A percentile compares a stretch with the other conserved stretches of the same genome.
These are phyloP conservation scores for Globodera rostochiensis DNA, from an alignment of 1,140 invertebrate species.

Conservation along the genomic window DNA sequence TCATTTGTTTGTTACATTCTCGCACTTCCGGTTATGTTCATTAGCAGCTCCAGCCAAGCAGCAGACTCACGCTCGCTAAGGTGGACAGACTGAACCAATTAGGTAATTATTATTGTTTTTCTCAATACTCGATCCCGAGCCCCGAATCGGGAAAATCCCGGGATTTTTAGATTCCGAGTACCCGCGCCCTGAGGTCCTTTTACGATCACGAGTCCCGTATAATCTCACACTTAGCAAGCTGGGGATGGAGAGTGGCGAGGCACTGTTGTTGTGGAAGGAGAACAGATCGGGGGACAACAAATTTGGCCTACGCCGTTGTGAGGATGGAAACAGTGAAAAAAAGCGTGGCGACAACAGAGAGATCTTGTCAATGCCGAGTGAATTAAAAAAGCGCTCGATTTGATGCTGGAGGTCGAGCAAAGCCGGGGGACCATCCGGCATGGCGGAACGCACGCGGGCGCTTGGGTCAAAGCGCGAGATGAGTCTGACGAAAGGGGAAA, in stretches of 20 bases:
- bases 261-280: constrained; percentile 5
- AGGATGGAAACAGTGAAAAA: constrained; percentile 10
- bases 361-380: not conserved
- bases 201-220: not conserved
- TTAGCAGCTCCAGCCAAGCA: constrained; percentile 23
- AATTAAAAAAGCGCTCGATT: constrained; percentile 10
- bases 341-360: constrained; percentile 18
- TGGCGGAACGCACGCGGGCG: not conserved
- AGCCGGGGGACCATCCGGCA: not conserved
- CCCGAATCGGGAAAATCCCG: too few species aligned
- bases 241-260: not conserved
- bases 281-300: constrained; percentile 19
- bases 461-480: not conserved
- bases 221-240: not conserved
- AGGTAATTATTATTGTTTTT: not conserved
- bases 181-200: not conserved
- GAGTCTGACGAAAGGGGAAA: not conserved
- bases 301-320: not conserved
- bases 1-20: not conserved
- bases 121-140: too few species aligned
- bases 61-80: constrained; percentile 14
- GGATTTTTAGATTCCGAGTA: too few species aligned
- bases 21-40: constrained; percentile 20
- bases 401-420: constrained; percentile 12
- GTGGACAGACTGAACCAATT: not conserved